Evolutionary conservation across 2,797 vertebrate genomes (phyloP), one percentile per base, ranked within the genome.

Genomic region (Peromyscus nudipes): DNA sequence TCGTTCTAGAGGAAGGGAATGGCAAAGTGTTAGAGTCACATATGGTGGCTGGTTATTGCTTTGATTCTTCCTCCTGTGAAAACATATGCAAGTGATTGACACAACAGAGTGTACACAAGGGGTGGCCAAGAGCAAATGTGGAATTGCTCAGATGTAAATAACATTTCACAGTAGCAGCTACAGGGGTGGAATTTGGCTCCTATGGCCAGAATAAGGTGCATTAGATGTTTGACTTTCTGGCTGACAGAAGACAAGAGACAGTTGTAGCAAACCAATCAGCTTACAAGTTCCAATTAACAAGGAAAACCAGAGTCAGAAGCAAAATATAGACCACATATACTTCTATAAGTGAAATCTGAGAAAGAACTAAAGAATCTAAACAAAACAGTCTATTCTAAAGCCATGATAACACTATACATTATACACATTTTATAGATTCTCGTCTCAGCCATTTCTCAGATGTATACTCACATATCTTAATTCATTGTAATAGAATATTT

Each of bases 51-150:
- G 40, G 60, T 37, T 91, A 85, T 60, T 69, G 62, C 86, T 94
- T 87, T 82, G 83, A 96, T 82, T 81, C 49, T 76, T 17, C 83
- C 96, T 94, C 62, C 91, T 96, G 94, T 96, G 91, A 95, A 97
- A 96, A 94, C 95, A 96, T 92, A 93, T 93, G 86, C 71, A 82
- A 69, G 69, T 46, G 85, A 93, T 40, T 57, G 57, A 82, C 79
- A 89, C 88, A 84, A n/a, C 62, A 55, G 34, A 93, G 75, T 16
- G 37, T 73, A 40, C 52, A 23, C 43, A 89, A 81, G n/a, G 29
- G 43, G 46, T 81, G 69, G 90, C 75, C 91, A 71, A 55, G 65
- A 96, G 52, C 60, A 37, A 82, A 86, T 49, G 52, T 52, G 25
- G 52, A 81, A 67, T 1, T 7, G 65, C 64, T 13, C 10, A 0